Conservation (phyloP, 2,888 invertebrate genomes). For the Xestia sexstrigata region DNA sequence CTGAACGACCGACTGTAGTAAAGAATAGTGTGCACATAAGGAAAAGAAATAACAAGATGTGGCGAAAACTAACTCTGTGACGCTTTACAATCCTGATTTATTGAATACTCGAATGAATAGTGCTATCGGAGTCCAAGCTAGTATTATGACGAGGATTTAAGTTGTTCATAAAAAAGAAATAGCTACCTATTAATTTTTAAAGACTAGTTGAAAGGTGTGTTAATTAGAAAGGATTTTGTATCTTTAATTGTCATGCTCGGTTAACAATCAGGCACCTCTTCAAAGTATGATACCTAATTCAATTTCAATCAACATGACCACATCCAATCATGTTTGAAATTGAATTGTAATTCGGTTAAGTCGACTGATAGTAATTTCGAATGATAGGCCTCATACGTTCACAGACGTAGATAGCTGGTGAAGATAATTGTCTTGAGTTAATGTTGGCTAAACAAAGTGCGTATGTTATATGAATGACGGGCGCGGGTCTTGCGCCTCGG, state of each 20-base stretch:
- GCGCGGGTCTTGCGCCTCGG: conserved; percentile 76
- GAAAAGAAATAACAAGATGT: conserved; percentile 52
- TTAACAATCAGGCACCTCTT: conserved; percentile 14
- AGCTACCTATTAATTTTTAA: conserved; percentile 11
- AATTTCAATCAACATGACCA: conserved; percentile 40
- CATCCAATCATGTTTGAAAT: conserved; percentile 47
- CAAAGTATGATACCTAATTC: conserved; percentile 30
- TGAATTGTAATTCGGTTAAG: conserved; percentile 58
- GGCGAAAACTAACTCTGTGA: conserved; percentile 37
- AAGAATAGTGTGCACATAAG: conserved; percentile 61
- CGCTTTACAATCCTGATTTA: conserved; percentile 28
- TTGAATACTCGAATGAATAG: conserved; percentile 22
- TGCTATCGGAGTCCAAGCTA: conserved; percentile 1
- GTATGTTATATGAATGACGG: conserved; percentile 82
- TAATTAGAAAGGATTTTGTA: conserved; percentile 10
- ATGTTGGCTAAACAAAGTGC: conserved; percentile 86
- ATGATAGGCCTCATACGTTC: conserved; percentile 69
- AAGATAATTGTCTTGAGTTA: conserved; percentile 85
- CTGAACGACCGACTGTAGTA: conserved; percentile 61
- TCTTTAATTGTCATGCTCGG: neutral
- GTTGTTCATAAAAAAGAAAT: conserved; percentile 1
- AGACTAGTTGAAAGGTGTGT: neutral
- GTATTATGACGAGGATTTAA: conserved; percentile 20
- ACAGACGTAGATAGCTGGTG: conserved; percentile 81
- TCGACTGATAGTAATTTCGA: conserved; percentile 58